Base-by-base conservation (phyloP, 2,888 invertebrate species). In the Deilephila porcellus region DNA sequence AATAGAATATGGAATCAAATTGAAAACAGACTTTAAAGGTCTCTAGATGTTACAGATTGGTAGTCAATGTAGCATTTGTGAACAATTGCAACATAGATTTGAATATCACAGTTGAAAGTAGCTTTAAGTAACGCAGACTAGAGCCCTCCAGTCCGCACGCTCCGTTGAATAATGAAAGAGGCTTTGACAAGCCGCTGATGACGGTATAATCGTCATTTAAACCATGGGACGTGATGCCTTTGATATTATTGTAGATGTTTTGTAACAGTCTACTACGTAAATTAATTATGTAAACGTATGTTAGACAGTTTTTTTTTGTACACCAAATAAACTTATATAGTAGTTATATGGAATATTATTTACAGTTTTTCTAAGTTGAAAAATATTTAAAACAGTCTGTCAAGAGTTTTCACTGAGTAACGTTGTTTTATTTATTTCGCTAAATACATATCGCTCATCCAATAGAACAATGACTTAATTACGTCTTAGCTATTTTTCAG, bases 131-230 rank as follows among this genome's bases (percentile, higher is more conserved):
- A 52, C 52, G 17, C 25, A 67, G 17, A 20, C 45, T 25, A 52
- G 45, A 45, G 14, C 45, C 8, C 25, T 52, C 4, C 52, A 67
- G 45, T 17, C 67, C 7, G 67, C 45, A 45, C 52, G 17, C 45
- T 25, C 67, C 52, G 67, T 67, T 67, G 67, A 67, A 67, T 67
- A 67, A 67, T 67, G 25, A 67, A 67, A 14, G 52, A 67, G 45
- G 67, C 52, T 67, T 67, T 67, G 52, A 67, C 67, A 45, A 52
- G 67, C 25, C 20, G 25, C 67, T 52, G 52, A 67, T 52, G 45
- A 67, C 67, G 45, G 67, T 45, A 67, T 67, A 67, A 67, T 52
- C 52, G 20, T 67, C 67, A 67, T 67, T 25, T 67, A 67, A 67
- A 52, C 25, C 64, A 25, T 45, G n/a, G 64, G n/a, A 34, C 8